phyloP scores from a whole-genome alignment of 2,113 vertebrate species.

The Probosciger aterrimus region DNA sequence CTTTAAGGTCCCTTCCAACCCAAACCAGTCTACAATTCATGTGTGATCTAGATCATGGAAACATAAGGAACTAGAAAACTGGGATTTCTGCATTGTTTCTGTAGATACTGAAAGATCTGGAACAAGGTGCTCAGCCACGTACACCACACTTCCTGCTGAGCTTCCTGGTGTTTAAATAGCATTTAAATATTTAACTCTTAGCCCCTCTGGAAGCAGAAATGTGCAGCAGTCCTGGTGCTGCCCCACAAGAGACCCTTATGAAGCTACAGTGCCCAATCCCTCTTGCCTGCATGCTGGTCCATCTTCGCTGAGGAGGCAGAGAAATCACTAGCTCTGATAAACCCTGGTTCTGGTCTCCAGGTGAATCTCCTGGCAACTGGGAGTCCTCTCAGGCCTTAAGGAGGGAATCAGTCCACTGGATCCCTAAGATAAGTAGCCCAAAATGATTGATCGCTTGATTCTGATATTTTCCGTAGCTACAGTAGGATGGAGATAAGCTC shows the following conservation, averaged over 20 bases:
- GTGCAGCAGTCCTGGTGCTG: neutral
- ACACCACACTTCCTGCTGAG: neutral
- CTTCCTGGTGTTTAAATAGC: neutral
- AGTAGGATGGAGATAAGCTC: neutral
- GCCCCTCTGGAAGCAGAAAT: neutral
- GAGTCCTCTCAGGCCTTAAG: neutral
- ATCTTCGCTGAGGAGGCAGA: neutral
- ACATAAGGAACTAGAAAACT: neutral
- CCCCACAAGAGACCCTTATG: neutral
- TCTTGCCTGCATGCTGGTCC: neutral
- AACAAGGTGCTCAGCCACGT: neutral
- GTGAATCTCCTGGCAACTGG: neutral
- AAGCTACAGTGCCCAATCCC: accelerated
- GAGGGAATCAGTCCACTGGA: neutral
- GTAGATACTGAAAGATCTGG: neutral
- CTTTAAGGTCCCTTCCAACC: neutral
- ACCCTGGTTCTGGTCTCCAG: neutral
- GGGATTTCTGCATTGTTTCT: neutral
- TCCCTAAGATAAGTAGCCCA: neutral
- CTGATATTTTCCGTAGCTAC: neutral
- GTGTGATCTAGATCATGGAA: neutral
- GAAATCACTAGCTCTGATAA: neutral
- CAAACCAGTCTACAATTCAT: neutral
- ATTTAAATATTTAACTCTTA: neutral
- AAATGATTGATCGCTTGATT: neutral